Percentiles rank a stretch among this genome's conserved stretches.
Evolutionary conservation across 2,888 invertebrate genomes (phyloP).

Genomic region (Encarsia formosa): DNA sequence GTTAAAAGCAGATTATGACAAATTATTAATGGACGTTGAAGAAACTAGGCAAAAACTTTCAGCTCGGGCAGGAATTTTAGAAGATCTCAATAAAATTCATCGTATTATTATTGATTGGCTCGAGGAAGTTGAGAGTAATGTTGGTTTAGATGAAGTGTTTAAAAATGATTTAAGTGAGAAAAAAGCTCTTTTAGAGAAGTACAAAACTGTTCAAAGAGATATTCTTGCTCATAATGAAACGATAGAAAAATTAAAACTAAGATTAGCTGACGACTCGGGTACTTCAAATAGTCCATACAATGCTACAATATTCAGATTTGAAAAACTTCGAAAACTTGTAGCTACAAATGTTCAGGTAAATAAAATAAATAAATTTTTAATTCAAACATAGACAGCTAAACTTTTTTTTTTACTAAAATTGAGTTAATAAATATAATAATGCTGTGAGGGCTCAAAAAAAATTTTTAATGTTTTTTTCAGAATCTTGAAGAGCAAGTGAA

Average conservation of each 20-base stretch:
- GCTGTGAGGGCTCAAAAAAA: background rate
- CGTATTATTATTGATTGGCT: slow-evolving; percentile 83
- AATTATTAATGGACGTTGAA: slow-evolving; percentile 75
- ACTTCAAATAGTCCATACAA: slow-evolving; percentile 67
- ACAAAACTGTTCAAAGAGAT: slow-evolving; percentile 77
- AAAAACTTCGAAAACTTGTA: slow-evolving; percentile 64
- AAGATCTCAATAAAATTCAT: slow-evolving; percentile 80
- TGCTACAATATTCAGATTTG: slow-evolving; percentile 67
- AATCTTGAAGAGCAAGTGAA: slow-evolving; percentile 78
- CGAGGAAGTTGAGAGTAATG: slow-evolving; percentile 80
- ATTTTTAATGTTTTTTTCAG: slow-evolving; percentile 44
- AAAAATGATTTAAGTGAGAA: slow-evolving; percentile 88
- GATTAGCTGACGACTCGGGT: slow-evolving; percentile 67
- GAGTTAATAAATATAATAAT: background rate
- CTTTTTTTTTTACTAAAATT: background rate
- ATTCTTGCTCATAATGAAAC: slow-evolving; percentile 75
- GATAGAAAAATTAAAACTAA: slow-evolving; percentile 71
- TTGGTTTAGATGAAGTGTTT: slow-evolving; percentile 68
- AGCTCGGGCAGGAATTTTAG: slow-evolving; percentile 71
- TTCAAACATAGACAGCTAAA: background rate
- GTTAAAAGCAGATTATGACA: slow-evolving; percentile 85
- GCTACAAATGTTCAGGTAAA: slow-evolving; percentile 63
- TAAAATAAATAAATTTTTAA: slow-evolving; percentile 25
- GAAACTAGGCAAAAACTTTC: slow-evolving; percentile 73
- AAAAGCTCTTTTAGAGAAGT: slow-evolving; percentile 82